These are phyloP conservation scores for Myoxocephalus aenaeus DNA, from an alignment of 2,797 vertebrate genomes.

Conservation along the genomic window DNA sequence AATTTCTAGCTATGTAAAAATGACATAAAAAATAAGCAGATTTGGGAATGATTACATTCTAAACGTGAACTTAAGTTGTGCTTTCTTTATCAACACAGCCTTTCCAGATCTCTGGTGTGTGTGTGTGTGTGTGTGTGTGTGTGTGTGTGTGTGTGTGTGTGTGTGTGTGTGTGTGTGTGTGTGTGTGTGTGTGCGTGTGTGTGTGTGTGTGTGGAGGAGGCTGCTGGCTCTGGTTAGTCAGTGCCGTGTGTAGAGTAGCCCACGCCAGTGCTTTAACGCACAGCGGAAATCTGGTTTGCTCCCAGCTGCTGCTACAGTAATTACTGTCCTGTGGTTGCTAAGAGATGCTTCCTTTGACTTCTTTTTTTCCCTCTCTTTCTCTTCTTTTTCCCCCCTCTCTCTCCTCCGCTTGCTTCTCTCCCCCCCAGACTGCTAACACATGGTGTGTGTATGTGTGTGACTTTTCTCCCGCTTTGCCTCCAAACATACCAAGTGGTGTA, in stretches of 20 bases:
- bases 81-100: neutral
- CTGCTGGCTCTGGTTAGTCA: slow-evolving; percentile 86
- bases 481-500: slow-evolving; percentile 84
- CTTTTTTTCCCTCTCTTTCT: slow-evolving; percentile 45
- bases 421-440: slow-evolving; percentile 84
- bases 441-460: slow-evolving; percentile 79
- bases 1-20: slow-evolving; percentile 44
- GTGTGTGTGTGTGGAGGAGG: slow-evolving; percentile 79
- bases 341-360: slow-evolving; percentile 92
- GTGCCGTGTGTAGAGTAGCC: slow-evolving; percentile 91
- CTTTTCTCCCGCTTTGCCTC: slow-evolving; percentile 76
- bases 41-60: neutral
- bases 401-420: slow-evolving; percentile 36
- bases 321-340: slow-evolving; percentile 95
- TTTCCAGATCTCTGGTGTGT: neutral
- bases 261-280: slow-evolving; percentile 92
- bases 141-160: too few species aligned
- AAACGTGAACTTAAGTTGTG: neutral
- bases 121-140: too few species aligned
- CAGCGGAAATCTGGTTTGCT: slow-evolving; percentile 94
- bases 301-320: slow-evolving; percentile 94
- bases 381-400: slow-evolving; percentile 30
- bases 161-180: too few species aligned
- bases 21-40: neutral
- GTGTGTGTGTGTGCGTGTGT: too few species aligned